These are phyloP conservation scores for Eleginops maclovinus DNA, from an alignment of 2,113 vertebrate species.

Conservation along the genomic window DNA sequence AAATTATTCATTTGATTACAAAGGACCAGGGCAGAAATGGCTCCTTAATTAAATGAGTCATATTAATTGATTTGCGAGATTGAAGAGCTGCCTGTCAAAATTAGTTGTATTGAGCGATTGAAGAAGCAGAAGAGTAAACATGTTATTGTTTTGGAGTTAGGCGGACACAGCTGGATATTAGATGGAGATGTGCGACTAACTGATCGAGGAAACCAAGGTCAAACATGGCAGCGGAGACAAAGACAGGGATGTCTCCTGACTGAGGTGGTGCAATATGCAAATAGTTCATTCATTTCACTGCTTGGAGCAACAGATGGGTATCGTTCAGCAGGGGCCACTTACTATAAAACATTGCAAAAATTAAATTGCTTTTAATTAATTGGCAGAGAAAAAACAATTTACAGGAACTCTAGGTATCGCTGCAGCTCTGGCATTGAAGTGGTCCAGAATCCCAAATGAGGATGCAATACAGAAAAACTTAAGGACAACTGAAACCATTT, in stretches of 20 bases:
- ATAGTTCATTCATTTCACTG: slow-evolving; percentile 34
- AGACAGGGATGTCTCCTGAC: slow-evolving; percentile 25
- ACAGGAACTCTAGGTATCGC: slow-evolving; percentile 7
- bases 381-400: background rate
- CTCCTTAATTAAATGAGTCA: slow-evolving; percentile 80
- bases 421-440: background rate
- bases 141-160: slow-evolving; percentile 75
- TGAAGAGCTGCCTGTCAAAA: slow-evolving; percentile 82
- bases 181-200: slow-evolving; percentile 31
- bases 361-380: slow-evolving; percentile 2
- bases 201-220: slow-evolving; percentile 65
- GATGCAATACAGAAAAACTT: background rate
- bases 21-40: slow-evolving; percentile 79
- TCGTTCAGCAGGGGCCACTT: background rate
- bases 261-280: slow-evolving; percentile 36
- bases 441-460: slow-evolving; percentile 8
- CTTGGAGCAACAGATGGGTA: background rate
- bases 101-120: slow-evolving; percentile 60
- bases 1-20: slow-evolving; percentile 85
- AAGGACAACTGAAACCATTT: background rate
- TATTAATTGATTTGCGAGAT: slow-evolving; percentile 84
- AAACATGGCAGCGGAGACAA: slow-evolving; percentile 42
- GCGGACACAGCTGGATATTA: slow-evolving; percentile 62
- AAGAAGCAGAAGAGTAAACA: slow-evolving; percentile 75
- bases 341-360: slow-evolving; percentile 13